Evolutionary conservation across 2,113 vertebrate genomes (phyloP), one percentile per base, ranked within the genome.

Genomic region (Channa maculata): DNA sequence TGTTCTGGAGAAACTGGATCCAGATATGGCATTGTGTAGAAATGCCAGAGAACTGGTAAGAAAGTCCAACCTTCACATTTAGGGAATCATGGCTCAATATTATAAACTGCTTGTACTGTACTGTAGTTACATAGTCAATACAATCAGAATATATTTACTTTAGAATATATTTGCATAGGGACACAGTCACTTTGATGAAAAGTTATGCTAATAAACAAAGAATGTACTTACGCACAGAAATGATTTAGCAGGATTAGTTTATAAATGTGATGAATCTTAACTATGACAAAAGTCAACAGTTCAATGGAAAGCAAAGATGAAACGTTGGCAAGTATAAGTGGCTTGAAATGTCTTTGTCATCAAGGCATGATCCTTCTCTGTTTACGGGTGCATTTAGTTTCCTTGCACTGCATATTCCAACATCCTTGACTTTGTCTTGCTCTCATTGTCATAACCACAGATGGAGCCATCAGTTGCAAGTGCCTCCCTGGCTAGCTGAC

Each of bases 11-110:
- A 97, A 95, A 85, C 48, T 98, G 89, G 98, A 99, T 89, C 95
- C 97, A 38, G 98, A 99, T 55, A 99, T 99, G 98, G 95, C 97
- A 36, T 82, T 99, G 43, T 99, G 98, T 92, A 96, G 94, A 89
- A 97, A 97, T 80, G 92, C 94, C 86, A 94, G 97, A 92, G 97
- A 99, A 86, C 92, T 97, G 97, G 98, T 98, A 95, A 96, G 96
- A 64, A 67, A 0, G 0, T 43, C 48, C 38, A 4, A 38, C 54
- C 9, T 3, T 13, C 48, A 37, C 70, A 48, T 55, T 49, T 6
- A 65, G 4, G 65, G 52, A 77, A 69, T 71, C 7, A 0, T 12
- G 15, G 53, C 2, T 57, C 2, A 24, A 6, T 43, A 0, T 33
- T 63, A 15, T 41, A 24, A 63, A 77, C 8, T 15, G 13, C 7